A percentile compares a stretch with the other conserved stretches of the same genome.
These are phyloP conservation scores for Caretta caretta DNA, from an alignment of 2,113 vertebrate genomes.

Conservation along the genomic window DNA sequence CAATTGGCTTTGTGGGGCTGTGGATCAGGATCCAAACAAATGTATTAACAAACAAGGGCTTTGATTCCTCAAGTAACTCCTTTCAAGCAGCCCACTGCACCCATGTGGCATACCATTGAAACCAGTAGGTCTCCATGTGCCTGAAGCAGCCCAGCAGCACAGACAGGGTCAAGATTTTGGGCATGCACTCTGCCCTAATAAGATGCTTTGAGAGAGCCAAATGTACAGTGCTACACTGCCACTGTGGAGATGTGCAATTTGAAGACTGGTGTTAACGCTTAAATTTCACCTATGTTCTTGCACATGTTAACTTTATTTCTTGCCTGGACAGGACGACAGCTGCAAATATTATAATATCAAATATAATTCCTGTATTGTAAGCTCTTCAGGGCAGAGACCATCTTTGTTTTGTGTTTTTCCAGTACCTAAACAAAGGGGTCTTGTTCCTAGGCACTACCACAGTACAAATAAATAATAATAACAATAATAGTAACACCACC, in stretches of 20 bases:
- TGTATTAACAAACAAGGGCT: neutral
- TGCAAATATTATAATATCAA: neutral
- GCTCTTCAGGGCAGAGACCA: neutral
- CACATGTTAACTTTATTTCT: neutral
- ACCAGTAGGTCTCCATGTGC: neutral
- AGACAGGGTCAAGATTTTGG: neutral
- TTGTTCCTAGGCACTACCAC: neutral
- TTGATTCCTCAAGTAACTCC: neutral
- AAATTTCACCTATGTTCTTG: neutral
- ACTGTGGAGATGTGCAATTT: neutral
- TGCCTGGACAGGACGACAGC: neutral
- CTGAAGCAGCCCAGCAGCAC: too few relatives aligned
- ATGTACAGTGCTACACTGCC: neutral
- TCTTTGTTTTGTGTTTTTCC: neutral
- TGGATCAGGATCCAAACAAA: neutral
- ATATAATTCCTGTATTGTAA: neutral
- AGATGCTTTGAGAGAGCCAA: neutral
- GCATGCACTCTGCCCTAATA: neutral
- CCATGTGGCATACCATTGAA: neutral
- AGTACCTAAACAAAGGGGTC: rapidly evolving
- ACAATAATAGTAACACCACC: neutral
- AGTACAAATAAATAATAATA: neutral
- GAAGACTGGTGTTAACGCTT: neutral
- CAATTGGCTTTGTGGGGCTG: neutral
- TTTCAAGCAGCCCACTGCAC: neutral